Conservation (phyloP, 1,140 invertebrate genomes). For the Chlorops oryzae region DNA sequence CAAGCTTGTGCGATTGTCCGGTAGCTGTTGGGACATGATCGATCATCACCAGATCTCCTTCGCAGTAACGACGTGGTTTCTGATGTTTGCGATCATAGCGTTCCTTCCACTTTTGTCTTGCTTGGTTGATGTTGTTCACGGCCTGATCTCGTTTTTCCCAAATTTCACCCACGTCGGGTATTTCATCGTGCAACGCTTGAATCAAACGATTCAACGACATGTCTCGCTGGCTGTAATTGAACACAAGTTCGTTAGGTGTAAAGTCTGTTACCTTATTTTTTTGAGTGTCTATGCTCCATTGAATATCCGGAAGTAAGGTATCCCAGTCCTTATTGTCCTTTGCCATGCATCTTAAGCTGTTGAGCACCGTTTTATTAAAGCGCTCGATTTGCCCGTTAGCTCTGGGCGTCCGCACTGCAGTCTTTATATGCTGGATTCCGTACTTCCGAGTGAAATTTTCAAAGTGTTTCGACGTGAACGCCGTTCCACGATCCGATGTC, state of each 20-base stretch:
- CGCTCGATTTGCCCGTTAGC: slow-evolving; percentile 25
- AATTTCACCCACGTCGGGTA: background rate
- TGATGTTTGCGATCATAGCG: slow-evolving; percentile 2
- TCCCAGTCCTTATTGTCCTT: background rate
- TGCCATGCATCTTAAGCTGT: background rate
- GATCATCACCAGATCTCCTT: slow-evolving; percentile 1
- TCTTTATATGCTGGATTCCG: slow-evolving; percentile 33
- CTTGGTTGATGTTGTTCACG: background rate
- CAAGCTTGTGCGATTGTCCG: background rate
- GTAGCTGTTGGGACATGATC: slow-evolving; percentile 4
- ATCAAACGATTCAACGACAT: background rate
- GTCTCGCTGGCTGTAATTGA: background rate
- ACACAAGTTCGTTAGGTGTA: background rate
- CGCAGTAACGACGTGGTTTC: background rate
- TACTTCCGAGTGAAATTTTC: slow-evolving; percentile 1
- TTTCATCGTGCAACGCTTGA: background rate
- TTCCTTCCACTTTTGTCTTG: background rate
- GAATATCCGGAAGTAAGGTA: background rate
- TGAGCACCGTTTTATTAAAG: slow-evolving; percentile 17
- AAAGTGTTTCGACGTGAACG: slow-evolving; percentile 10
- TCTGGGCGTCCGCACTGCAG: slow-evolving; percentile 32
- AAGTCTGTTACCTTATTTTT: no score
- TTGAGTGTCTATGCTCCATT: no score
- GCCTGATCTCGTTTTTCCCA: background rate
- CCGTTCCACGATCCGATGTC: background rate